These are phyloP conservation scores for Cydia fagiglandana DNA, from an alignment of 1,140 invertebrate species.

Conservation along the genomic window DNA sequence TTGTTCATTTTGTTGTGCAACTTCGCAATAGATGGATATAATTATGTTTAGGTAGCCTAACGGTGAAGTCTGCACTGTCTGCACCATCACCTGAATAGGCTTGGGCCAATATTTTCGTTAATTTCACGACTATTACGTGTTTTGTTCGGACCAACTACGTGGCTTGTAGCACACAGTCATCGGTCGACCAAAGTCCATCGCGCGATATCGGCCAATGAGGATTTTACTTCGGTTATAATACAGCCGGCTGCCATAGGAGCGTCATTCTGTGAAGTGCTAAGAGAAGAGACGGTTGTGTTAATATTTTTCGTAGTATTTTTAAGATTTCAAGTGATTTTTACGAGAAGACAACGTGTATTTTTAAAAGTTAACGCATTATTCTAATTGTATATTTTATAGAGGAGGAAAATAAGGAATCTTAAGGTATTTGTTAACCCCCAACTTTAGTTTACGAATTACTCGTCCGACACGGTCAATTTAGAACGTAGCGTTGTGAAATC, in stretches of 20 bases:
- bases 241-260: conserved; percentile 2
- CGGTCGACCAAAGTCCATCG: conserved; percentile 35
- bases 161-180: conserved; percentile 33
- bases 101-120: neutral
- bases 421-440: conserved; percentile 3
- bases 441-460: conserved; percentile 9
- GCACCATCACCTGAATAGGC: neutral
- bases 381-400: neutral
- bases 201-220: conserved; percentile 22
- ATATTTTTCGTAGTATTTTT: neutral
- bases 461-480: neutral
- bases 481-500: conserved; percentile 23
- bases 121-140: conserved; percentile 23
- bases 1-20: conserved; percentile 21
- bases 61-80: neutral
- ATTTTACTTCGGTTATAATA: conserved; percentile 23
- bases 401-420: neutral
- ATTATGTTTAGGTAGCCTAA: conserved; percentile 11
- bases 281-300: conserved; percentile 2
- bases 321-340: conserved; percentile 23
- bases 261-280: conserved; percentile 9
- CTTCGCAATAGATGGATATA: neutral
- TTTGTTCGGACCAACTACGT: conserved; percentile 31
- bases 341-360: neutral
- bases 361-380: neutral